Base-by-base conservation (phyloP, 2,888 invertebrate species). In the Adelognathus sp. region DNA sequence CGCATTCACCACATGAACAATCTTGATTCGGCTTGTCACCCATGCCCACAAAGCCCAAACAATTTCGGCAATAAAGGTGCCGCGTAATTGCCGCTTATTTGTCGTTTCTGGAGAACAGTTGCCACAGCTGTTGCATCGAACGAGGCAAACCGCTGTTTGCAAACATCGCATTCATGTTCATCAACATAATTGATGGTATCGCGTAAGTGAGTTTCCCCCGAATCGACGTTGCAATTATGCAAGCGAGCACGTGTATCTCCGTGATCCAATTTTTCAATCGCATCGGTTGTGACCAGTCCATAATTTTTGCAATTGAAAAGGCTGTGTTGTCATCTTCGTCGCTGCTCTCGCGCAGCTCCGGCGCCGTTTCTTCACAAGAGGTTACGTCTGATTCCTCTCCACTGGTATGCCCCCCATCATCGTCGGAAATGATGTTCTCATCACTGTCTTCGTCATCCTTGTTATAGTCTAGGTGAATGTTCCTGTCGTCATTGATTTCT, bases 41-140 rank as follows among this genome's bases (percentile, higher is more conserved):
- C 2, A 14, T n/a, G 14, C 76, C 71, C 3, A 76, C n/a, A 33
- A 50, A 21, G 9, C n/a, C 18, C 7, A n/a, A 33, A 46, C 76
- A 76, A 11, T 36, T 9, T 24, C 18, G 5, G 18, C 76, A 76
- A 24, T 76, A 76, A 5, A 64, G n/a, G 46, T 71, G 71, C 7
- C 60, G 60, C 16, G 36, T 60, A 2, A 46, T 39, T 6, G 31
- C 16, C 0, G 16, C 11, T n/a, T n/a, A n/a, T n/a, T 64, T 31
- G 27, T 61, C 61, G 16, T 76, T 64, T 14, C 71, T 56, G 6
- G 50, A 36, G 29, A 76, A 71, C 5, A 36, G 7, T 16, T 31
- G 33, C 70, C 76, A 76, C 5, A 76, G 18, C 16, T 31, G 36
- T 54, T 70, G 63, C 18, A 69, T 52, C 27, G 69, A n/a, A 46